These are phyloP conservation scores for Drosophila tripunctata DNA, from an alignment of 2,888 invertebrate species.

Conservation along the genomic window DNA sequence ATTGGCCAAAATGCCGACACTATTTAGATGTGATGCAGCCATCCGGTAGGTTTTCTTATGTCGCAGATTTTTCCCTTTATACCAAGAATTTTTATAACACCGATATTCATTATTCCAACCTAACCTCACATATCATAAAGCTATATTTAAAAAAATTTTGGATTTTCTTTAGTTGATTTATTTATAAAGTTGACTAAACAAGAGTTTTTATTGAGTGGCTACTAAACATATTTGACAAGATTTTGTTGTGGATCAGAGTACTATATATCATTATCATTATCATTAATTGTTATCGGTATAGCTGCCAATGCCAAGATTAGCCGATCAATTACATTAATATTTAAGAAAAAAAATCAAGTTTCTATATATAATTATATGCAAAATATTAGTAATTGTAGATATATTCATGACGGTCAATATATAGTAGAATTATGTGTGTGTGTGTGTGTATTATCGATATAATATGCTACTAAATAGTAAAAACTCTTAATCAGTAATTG, in stretches of 20 bases:
- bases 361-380: conserved; percentile 10
- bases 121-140: background rate
- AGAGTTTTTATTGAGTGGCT: conserved; percentile 22
- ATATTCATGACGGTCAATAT: background rate
- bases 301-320: background rate
- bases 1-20: too few relatives aligned
- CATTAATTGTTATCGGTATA: background rate
- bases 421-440: background rate
- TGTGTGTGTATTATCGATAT: background rate
- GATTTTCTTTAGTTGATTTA: background rate
- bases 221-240: conserved; percentile 21
- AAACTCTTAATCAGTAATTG: conserved; percentile 47
- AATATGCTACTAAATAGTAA: conserved; percentile 46
- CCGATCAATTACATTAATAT: conserved; percentile 11
- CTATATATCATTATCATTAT: conserved; percentile 6
- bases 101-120: background rate
- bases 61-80: too few relatives aligned
- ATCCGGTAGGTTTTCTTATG: too few relatives aligned
- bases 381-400: conserved; percentile 31
- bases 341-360: conserved; percentile 37
- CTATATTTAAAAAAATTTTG: background rate
- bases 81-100: too few relatives aligned
- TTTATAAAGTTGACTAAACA: conserved; percentile 26
- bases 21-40: too few relatives aligned
- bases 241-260: conserved; percentile 16